Evolutionary conservation across 2,113 vertebrate species (phyloP).

Genomic region (Chlorodrepanis virens): DNA sequence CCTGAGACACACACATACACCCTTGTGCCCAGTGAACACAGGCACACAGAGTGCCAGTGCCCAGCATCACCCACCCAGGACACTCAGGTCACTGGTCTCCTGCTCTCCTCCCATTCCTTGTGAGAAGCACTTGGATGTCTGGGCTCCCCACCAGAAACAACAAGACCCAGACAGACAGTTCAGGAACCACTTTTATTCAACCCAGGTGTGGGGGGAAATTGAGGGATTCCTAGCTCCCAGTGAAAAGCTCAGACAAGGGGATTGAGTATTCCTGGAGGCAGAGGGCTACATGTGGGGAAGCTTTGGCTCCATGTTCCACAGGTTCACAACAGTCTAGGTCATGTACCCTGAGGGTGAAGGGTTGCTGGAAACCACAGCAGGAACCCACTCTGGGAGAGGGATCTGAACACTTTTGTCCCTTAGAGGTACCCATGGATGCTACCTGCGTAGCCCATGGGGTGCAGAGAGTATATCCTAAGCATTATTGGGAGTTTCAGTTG

Average conservation of each 20-base stretch:
- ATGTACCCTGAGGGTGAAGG: neutral
- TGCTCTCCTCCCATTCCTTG: neutral
- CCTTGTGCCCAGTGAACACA: fast-evolving
- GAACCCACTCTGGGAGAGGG: neutral
- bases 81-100: neutral
- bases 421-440: neutral
- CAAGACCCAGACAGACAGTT: neutral
- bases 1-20: neutral
- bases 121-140: neutral
- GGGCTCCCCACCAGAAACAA: neutral
- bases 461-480: neutral
- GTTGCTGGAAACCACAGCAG: neutral
- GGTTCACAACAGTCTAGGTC: neutral
- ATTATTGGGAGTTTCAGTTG: neutral
- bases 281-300: neutral
- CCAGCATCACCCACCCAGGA: neutral
- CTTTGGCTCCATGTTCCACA: neutral
- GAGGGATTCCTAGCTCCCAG: neutral
- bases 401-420: neutral
- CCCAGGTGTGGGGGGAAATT: fast-evolving
- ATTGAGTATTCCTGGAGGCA: neutral
- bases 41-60: neutral
- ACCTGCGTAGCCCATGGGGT: neutral
- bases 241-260: neutral
- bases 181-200: constrained; percentile 37